A percentile compares a stretch with the other conserved stretches of the same genome.
phyloP scores from a whole-genome alignment of 2,888 invertebrate species.

The Busseola fusca region DNA sequence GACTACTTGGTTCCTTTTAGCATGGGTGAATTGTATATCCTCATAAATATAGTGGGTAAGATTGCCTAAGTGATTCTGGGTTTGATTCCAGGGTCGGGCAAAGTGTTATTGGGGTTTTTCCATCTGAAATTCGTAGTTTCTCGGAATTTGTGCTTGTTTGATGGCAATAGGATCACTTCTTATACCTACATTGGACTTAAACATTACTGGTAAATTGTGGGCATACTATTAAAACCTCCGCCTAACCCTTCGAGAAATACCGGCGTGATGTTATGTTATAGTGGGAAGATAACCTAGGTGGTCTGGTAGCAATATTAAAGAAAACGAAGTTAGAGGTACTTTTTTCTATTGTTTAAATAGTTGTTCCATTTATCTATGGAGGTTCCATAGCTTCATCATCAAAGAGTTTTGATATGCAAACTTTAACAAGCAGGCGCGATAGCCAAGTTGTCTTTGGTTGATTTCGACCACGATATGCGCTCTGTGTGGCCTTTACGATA shows the following conservation, averaged over 20 bases:
- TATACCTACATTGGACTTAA: too few species aligned
- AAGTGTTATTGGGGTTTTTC: not conserved
- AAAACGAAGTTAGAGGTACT: too few species aligned
- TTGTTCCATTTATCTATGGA: too few species aligned
- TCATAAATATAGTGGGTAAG: not conserved
- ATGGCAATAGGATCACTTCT: not conserved
- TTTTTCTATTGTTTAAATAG: too few species aligned
- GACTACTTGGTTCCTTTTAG: slow-evolving; percentile 4
- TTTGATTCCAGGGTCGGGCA: not conserved
- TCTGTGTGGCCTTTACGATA: not conserved
- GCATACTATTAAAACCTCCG: too few species aligned
- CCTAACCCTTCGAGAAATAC: not conserved
- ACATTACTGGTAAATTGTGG: too few species aligned
- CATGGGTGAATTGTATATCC: not conserved
- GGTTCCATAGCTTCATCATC: too few species aligned
- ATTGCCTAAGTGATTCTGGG: not conserved
- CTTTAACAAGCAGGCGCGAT: too few species aligned
- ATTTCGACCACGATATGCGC: not conserved
- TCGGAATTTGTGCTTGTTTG: not conserved
- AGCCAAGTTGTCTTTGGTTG: not conserved
- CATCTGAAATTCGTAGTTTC: not conserved
- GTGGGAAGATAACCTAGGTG: not conserved
- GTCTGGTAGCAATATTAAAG: too few species aligned
- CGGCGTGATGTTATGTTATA: not conserved
- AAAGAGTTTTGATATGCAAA: too few species aligned